A percentile compares a stretch with the other conserved stretches of the same genome.
Conservation (phyloP, 2,113 vertebrate species). For the Bostrychus sinensis region DNA sequence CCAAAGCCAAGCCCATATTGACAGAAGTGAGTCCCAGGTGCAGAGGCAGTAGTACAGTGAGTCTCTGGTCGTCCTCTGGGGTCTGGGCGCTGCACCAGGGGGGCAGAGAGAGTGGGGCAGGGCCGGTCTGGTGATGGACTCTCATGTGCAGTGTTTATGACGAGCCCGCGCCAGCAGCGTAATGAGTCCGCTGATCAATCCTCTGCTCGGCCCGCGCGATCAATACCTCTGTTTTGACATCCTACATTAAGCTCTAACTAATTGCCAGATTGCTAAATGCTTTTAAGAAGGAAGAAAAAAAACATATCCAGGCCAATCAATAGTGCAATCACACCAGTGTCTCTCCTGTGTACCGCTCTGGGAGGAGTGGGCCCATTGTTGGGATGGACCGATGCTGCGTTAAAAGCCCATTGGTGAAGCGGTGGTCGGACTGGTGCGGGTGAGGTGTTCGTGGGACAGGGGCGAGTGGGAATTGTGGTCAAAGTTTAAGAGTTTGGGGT, state of each 20-base stretch:
- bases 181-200: slow-evolving; percentile 89
- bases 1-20: slow-evolving; percentile 25
- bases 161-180: slow-evolving; percentile 77
- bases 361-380: slow-evolving; percentile 27
- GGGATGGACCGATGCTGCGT: slow-evolving; percentile 11
- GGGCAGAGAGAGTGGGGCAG: slow-evolving; percentile 29
- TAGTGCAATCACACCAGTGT: slow-evolving; percentile 77
- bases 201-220: slow-evolving; percentile 74
- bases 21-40: slow-evolving; percentile 30
- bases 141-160: slow-evolving; percentile 77
- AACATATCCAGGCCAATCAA: slow-evolving; percentile 86
- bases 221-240: slow-evolving; percentile 89
- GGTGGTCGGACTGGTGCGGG: slow-evolving; percentile 20
- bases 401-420: slow-evolving; percentile 27
- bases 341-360: slow-evolving; percentile 43
- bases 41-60: slow-evolving; percentile 46
- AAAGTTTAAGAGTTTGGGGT: slow-evolving; percentile 43
- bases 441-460: slow-evolving; percentile 20
- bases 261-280: slow-evolving; percentile 90
- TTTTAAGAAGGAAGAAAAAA: slow-evolving; percentile 80
- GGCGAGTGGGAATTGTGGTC: slow-evolving; percentile 65
- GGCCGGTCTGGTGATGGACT: slow-evolving; percentile 76
- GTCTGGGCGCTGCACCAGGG: slow-evolving; percentile 23
- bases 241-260: slow-evolving; percentile 94
- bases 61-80: slow-evolving; percentile 46